Percentiles rank a stretch among this genome's conserved stretches.
Evolutionary conservation across 2,113 vertebrate genomes (phyloP).

Genomic region (cattle (Bos taurus)): ARS-UCD2.0 NC_037348.1:38275001-38275500

Average conservation of each 20-base stretch:
- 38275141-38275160: neutral
- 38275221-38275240: neutral
- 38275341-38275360: neutral
- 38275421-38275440: neutral
- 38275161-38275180: neutral
- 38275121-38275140: neutral
- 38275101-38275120: neutral
- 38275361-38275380: neutral
- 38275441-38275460: neutral
- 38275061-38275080: neutral
- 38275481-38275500: neutral
- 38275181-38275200: neutral
- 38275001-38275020: neutral
- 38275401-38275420: neutral
- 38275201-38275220: neutral
- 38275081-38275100: neutral
- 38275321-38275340: neutral
- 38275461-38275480: neutral
- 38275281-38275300: neutral
- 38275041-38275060: neutral
- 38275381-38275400: neutral
- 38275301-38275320: neutral
- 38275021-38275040: neutral
- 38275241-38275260: neutral
- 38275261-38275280: neutral